Percentiles rank a stretch among this genome's conserved stretches.
Evolutionary conservation across 2,113 vertebrate genomes (phyloP).

Genomic region (Hemiprocne comata): DNA sequence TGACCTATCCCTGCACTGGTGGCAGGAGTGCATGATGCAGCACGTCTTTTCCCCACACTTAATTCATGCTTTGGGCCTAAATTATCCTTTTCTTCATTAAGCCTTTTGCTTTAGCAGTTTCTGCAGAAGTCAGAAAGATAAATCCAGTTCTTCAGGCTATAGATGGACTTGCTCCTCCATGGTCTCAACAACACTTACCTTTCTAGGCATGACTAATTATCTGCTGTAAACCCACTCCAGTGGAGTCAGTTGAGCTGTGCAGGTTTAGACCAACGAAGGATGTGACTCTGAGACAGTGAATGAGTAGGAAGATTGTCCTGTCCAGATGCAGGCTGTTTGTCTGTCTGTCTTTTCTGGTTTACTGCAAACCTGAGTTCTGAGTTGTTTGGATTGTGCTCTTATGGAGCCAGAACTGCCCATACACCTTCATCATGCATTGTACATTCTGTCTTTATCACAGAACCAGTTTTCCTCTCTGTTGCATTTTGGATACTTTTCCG

Average conservation of each 20-base stretch:
- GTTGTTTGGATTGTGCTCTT: neutral
- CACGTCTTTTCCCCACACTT: neutral
- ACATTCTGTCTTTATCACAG: neutral
- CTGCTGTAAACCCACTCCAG: neutral
- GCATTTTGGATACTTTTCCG: neutral
- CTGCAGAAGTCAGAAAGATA: neutral
- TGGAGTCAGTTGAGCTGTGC: neutral
- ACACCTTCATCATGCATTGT: neutral
- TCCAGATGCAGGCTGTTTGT: neutral
- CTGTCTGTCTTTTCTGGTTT: neutral
- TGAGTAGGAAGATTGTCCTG: neutral
- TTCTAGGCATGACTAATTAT: neutral
- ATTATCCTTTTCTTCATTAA: neutral
- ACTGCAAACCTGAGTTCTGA: neutral
- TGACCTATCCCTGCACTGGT: neutral
- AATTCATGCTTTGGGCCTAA: neutral
- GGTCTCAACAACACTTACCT: neutral
- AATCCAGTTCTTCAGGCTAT: neutral
- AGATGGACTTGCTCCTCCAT: neutral
- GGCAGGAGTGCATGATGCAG: neutral
- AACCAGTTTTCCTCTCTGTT: neutral
- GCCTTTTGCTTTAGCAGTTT: neutral
- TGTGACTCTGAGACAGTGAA: neutral
- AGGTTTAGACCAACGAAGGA: neutral
- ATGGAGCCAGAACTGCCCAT: neutral